Evolutionary conservation across 2,888 invertebrate species (phyloP).

Genomic region (Pollenia amentaria): DNA sequence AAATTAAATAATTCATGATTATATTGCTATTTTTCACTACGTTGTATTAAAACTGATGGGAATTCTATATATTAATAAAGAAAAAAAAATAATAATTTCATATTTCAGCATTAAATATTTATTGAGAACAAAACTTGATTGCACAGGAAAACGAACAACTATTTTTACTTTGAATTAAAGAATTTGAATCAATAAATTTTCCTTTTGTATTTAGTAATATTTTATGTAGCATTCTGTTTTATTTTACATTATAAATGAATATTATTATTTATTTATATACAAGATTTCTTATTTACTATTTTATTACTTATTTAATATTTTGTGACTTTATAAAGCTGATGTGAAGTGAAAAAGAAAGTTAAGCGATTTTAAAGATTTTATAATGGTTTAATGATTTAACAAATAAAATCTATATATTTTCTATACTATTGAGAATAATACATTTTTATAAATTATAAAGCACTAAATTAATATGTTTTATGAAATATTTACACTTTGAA

Average conservation of each 20-base stretch:
- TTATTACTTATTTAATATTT: neutral
- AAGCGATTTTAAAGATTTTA: no score
- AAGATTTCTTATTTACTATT: constrained; percentile 9
- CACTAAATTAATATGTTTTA: no score
- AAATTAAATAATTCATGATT: constrained; percentile 5
- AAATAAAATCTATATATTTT: no score
- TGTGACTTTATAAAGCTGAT: constrained; percentile 11
- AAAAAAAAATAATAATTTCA: neutral
- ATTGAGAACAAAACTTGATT: constrained; percentile 50
- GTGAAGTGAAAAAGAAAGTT: neutral
- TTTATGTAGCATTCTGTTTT: constrained; percentile 12
- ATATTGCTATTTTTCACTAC: neutral
- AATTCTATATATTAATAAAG: neutral
- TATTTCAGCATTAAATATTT: constrained; percentile 22
- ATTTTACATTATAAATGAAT: constrained; percentile 29
- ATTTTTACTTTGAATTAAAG: neutral
- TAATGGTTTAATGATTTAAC: no score
- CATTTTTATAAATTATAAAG: no score
- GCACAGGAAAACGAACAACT: neutral
- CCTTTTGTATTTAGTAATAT: constrained; percentile 8
- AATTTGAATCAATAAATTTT: constrained; percentile 14
- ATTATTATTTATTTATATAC: constrained; percentile 28
- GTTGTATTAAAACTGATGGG: neutral
- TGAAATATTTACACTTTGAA: no score
- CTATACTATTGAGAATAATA: no score